Percentiles rank a stretch among this genome's conserved stretches.
These are phyloP conservation scores for Lanistes nyassanus DNA, from an alignment of 1,140 invertebrate genomes.

Conservation along the genomic window DNA sequence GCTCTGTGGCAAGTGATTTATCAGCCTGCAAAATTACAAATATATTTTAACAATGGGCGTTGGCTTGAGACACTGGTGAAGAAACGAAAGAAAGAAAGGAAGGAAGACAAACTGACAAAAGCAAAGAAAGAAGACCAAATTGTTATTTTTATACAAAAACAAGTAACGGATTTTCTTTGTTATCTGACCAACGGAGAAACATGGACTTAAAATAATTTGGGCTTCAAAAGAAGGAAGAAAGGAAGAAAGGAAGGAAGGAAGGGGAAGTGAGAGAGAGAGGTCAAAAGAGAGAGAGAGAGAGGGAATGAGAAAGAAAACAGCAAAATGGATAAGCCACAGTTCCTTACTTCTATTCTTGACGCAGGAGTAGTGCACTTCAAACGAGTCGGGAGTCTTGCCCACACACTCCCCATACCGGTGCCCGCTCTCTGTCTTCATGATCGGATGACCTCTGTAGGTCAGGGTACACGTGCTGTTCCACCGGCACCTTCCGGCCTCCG, in stretches of 20 bases:
- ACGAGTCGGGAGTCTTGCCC: background rate
- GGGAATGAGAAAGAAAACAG: background rate
- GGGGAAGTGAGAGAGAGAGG: background rate
- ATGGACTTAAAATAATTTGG: too few relatives aligned
- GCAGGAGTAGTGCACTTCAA: conserved; percentile 7
- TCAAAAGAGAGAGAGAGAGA: background rate
- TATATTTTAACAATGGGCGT: too few relatives aligned
- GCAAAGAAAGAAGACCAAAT: too few relatives aligned
- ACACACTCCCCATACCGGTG: background rate
- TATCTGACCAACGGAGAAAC: too few relatives aligned
- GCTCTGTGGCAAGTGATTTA: too few relatives aligned
- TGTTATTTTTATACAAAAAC: too few relatives aligned
- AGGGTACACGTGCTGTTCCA: conserved; percentile 13
- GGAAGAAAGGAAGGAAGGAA: background rate
- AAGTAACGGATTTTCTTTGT: too few relatives aligned
- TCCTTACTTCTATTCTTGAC: conserved; percentile 15
- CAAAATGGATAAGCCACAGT: too few relatives aligned
- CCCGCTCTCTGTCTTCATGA: background rate
- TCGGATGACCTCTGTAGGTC: background rate
- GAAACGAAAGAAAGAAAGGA: too few relatives aligned
- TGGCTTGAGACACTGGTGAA: too few relatives aligned
- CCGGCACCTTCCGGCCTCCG: background rate
- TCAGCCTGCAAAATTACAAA: too few relatives aligned
- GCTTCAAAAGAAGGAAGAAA: background rate
- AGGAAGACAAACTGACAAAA: too few relatives aligned